Conservation (phyloP, 37 sponge, comb jelly and placozoan species). For the Diacarnus erythraeanus region DNA sequence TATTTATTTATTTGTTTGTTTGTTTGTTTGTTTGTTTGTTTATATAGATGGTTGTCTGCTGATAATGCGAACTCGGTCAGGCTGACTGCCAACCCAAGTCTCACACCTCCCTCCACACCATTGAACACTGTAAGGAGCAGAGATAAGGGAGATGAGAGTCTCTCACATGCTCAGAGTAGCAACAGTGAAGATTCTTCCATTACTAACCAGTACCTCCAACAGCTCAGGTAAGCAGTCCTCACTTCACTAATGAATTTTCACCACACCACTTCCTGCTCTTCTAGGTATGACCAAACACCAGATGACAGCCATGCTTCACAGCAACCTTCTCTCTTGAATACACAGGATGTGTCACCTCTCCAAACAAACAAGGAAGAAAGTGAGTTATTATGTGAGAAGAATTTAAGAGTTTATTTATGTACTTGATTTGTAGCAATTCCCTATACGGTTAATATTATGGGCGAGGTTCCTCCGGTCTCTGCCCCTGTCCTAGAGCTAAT, state of each 20-base stretch:
- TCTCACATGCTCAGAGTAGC: background rate
- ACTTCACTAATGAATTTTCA: background rate
- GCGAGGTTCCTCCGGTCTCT: background rate
- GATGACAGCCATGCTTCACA: background rate
- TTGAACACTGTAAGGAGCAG: background rate
- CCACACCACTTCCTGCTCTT: background rate
- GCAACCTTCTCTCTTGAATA: background rate
- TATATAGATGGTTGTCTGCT: constrained; percentile 17
- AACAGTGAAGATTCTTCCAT: constrained; percentile 19
- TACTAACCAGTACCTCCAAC: constrained; percentile 25
- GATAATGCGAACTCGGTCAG: constrained; percentile 8
- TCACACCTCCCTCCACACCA: background rate
- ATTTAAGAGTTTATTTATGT: background rate
- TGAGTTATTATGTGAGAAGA: background rate
- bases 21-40: background rate
- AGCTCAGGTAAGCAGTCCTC: constrained; percentile 7
- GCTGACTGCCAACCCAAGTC: background rate
- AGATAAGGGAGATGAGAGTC: constrained; percentile 7
- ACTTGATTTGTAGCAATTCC: constrained; percentile 8
- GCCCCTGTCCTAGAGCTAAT: constrained; percentile 1
- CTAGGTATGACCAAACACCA: background rate
- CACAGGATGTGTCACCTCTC: background rate
- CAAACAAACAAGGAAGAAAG: background rate
- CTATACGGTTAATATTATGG: constrained; percentile 20
- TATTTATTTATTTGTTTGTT: no score